Evolutionary conservation across 1,140 invertebrate species (phyloP).

Genomic region (Papilio machaon): DNA sequence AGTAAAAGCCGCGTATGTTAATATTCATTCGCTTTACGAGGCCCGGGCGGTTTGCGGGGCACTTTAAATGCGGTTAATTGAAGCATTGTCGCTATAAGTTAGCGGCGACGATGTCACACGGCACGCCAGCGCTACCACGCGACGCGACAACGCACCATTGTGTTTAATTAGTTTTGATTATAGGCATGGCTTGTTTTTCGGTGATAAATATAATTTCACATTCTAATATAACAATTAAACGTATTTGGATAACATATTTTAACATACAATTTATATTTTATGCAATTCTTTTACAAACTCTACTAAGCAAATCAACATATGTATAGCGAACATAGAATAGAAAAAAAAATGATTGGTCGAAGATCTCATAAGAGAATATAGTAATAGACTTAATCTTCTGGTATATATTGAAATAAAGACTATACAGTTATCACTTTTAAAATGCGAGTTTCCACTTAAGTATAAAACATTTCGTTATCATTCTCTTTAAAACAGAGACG

Average conservation of each 20-base stretch:
- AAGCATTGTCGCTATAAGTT: constrained; percentile 70
- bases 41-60: constrained; percentile 43
- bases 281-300: too few relatives aligned
- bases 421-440: too few relatives aligned
- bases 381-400: too few relatives aligned
- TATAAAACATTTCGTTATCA: too few relatives aligned
- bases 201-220: background rate
- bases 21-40: constrained; percentile 36
- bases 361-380: too few relatives aligned
- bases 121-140: constrained; percentile 56
- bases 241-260: background rate
- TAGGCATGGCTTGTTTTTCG: constrained; percentile 45
- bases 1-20: constrained; percentile 34
- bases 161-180: constrained; percentile 62
- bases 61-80: constrained; percentile 61
- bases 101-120: constrained; percentile 48
- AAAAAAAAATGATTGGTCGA: too few relatives aligned
- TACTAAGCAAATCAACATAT: too few relatives aligned
- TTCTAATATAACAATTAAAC: background rate
- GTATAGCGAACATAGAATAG: too few relatives aligned
- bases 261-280: background rate
- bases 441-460: too few relatives aligned
- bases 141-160: constrained; percentile 52
- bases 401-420: too few relatives aligned
- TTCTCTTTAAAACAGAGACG: too few relatives aligned